A percentile compares a stretch with the other conserved stretches of the same genome.
Evolutionary conservation across 1,140 invertebrate genomes (phyloP).

Genomic region (Platyscapa corneri): DNA sequence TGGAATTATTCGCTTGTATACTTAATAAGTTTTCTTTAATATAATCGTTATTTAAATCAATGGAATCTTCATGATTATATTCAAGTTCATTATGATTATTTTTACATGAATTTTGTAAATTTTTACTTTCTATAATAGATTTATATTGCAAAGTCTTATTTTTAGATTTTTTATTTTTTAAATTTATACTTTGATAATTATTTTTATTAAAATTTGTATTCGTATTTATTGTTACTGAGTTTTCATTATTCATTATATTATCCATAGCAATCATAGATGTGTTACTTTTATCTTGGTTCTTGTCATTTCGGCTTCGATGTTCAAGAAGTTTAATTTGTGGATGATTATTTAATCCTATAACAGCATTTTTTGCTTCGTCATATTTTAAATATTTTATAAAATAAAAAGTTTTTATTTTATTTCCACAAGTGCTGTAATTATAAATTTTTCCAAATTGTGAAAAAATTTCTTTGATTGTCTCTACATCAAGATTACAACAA

Average conservation of each 20-base stretch:
- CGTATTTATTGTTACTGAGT: too few species aligned
- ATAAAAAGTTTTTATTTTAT: constrained; percentile 51
- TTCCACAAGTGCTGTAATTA: constrained; percentile 38
- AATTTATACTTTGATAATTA: constrained; percentile 1
- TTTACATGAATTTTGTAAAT: too few species aligned
- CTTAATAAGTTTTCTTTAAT: too few species aligned
- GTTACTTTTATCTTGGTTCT: too few species aligned
- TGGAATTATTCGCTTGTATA: too few species aligned
- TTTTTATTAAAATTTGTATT: too few species aligned
- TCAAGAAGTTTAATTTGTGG: constrained; percentile 39
- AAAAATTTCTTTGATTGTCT: constrained; percentile 55
- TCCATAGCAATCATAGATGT: too few species aligned
- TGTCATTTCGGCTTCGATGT: too few species aligned
- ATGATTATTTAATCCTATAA: constrained; percentile 53
- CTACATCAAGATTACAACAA: constrained; percentile 21
- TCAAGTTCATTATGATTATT: background rate
- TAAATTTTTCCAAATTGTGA: constrained; percentile 51
- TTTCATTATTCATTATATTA: too few species aligned
- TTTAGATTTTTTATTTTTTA: background rate
- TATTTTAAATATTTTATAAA: constrained; percentile 53
- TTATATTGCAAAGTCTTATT: too few species aligned
- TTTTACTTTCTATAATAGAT: too few species aligned
- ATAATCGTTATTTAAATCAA: too few species aligned
- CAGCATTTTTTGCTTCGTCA: constrained; percentile 49
- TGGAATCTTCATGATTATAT: background rate